Conservation (phyloP, 2,888 invertebrate species). For the Heliconius sara region DNA sequence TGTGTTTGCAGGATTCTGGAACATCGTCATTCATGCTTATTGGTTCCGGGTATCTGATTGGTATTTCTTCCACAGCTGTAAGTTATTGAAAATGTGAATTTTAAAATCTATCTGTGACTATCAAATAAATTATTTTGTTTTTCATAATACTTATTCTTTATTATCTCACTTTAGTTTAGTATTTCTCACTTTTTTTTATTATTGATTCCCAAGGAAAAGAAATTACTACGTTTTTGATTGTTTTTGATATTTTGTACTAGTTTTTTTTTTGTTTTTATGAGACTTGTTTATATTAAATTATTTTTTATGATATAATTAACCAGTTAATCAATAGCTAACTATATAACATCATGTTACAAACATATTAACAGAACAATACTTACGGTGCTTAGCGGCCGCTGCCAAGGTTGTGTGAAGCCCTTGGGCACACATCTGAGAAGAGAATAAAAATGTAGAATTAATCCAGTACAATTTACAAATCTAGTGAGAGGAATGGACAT, state of each 20-base stretch:
- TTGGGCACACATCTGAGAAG: constrained; percentile 43
- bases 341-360: too few relatives aligned
- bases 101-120: background rate
- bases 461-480: background rate
- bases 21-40: constrained; percentile 10
- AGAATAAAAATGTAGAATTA: background rate
- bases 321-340: too few relatives aligned
- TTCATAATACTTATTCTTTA: too few relatives aligned
- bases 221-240: too few relatives aligned
- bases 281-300: too few relatives aligned
- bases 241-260: too few relatives aligned
- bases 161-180: too few relatives aligned
- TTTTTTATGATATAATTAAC: too few relatives aligned
- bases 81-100: background rate
- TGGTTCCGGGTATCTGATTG: constrained; percentile 34
- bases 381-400: constrained; percentile 34
- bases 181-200: too few relatives aligned
- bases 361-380: constrained; percentile 2
- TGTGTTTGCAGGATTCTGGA: constrained; percentile 48
- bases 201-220: too few relatives aligned
- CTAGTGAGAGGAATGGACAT: background rate
- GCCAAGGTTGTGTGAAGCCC: constrained; percentile 33
- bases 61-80: constrained; percentile 19
- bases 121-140: background rate
- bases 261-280: too few relatives aligned